These are phyloP conservation scores for Heliconius congener DNA, from an alignment of 1,140 invertebrate species.

Conservation along the genomic window DNA sequence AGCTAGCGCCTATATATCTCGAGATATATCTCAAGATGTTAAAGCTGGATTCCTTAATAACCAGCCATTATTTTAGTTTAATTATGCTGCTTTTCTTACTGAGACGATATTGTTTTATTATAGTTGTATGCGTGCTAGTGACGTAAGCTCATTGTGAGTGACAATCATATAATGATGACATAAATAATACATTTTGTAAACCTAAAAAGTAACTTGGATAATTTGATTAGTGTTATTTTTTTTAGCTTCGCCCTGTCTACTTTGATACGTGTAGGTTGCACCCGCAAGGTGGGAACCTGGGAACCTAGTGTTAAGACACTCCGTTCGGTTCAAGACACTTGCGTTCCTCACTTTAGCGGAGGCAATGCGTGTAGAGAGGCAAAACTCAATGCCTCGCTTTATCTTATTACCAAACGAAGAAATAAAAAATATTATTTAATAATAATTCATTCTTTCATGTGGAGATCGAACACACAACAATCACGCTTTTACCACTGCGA, in stretches of 20 bases:
- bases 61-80: slow-evolving; percentile 69
- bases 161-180: slow-evolving; percentile 8
- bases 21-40: slow-evolving; percentile 57
- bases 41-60: slow-evolving; percentile 71
- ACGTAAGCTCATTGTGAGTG: slow-evolving; percentile 8
- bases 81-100: slow-evolving; percentile 62
- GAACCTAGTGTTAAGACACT: too few species aligned
- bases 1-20: slow-evolving; percentile 36
- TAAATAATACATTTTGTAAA: background rate
- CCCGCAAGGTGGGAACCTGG: too few species aligned
- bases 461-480: too few species aligned
- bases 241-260: too few species aligned
- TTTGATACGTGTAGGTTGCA: too few species aligned
- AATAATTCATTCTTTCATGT: too few species aligned
- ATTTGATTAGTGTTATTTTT: background rate
- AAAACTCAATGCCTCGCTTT: too few species aligned
- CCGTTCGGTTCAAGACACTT: too few species aligned
- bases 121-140: slow-evolving; percentile 31
- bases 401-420: too few species aligned
- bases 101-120: slow-evolving; percentile 18
- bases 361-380: too few species aligned
- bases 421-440: background rate
- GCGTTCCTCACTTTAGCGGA: too few species aligned
- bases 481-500: too few species aligned
- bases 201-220: background rate